Percentiles rank a stretch among this genome's conserved stretches.
Conservation (phyloP, 2,113 vertebrate species). For the Tylochromis polylepis region DNA sequence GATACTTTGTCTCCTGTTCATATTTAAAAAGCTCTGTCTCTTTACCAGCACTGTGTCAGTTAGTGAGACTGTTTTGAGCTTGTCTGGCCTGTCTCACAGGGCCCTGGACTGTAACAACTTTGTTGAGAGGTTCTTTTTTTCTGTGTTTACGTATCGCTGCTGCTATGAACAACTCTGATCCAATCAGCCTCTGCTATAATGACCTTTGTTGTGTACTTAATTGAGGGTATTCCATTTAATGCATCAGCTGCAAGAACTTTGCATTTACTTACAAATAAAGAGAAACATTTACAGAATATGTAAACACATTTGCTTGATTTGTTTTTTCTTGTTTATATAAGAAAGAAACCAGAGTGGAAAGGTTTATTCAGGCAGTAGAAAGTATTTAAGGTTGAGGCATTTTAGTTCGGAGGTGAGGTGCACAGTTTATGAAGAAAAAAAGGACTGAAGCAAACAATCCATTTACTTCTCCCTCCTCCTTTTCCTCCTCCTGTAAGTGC, state of each 20-base stretch:
- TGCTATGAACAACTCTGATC: conserved; percentile 61
- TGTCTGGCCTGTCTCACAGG: conserved; percentile 4
- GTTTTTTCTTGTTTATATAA: conserved; percentile 17
- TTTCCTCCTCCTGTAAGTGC: not conserved
- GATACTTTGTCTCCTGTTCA: conserved; percentile 61
- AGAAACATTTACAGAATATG: conserved; percentile 69
- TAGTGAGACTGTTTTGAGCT: conserved; percentile 44
- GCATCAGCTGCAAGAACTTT: conserved; percentile 70
- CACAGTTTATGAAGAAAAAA: not conserved
- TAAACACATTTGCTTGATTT: conserved; percentile 12
- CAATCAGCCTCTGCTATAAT: conserved; percentile 63
- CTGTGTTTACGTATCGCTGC: conserved; percentile 66
- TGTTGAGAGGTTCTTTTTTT: conserved; percentile 14
- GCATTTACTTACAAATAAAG: conserved; percentile 77
- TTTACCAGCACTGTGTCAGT: conserved; percentile 70
- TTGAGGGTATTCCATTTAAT: conserved; percentile 63
- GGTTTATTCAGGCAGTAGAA: not conserved
- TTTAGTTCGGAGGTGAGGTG: conserved; percentile 10
- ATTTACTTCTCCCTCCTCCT: not conserved
- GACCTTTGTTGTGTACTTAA: conserved; percentile 69
- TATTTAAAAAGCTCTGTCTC: conserved; percentile 53
- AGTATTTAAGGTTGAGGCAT: not conserved
- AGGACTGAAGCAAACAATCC: not conserved
- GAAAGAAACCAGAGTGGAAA: not conserved
- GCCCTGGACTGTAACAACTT: conserved; percentile 11